These are phyloP conservation scores for Pimephales promelas DNA, from an alignment of 2,113 vertebrate genomes.

Conservation along the genomic window DNA sequence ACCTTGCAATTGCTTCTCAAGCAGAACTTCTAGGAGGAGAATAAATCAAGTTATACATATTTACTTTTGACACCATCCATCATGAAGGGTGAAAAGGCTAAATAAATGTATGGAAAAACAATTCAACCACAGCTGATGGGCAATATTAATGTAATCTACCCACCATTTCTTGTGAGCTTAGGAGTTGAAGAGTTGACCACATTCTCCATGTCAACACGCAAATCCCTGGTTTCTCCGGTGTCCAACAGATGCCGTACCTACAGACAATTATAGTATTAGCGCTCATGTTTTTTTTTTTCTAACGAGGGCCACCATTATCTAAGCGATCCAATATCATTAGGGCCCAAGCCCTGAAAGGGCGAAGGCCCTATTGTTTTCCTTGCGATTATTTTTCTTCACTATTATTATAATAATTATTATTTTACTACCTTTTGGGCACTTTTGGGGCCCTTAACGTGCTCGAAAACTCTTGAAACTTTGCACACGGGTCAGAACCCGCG, in stretches of 20 bases:
- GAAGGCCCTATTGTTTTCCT: too few relatives aligned
- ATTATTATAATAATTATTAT: too few relatives aligned
- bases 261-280: conserved; percentile 26
- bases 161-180: conserved; percentile 90
- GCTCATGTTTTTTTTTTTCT: not conserved
- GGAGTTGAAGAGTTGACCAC: conserved; percentile 87
- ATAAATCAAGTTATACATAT: conserved; percentile 64
- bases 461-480: too few relatives aligned
- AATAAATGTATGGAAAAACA: not conserved
- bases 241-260: conserved; percentile 92
- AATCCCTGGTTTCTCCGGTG: conserved; percentile 85
- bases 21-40: conserved; percentile 73
- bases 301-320: not conserved
- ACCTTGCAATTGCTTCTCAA: conserved; percentile 78
- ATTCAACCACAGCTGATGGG: not conserved
- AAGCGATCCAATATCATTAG: not conserved
- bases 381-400: too few relatives aligned
- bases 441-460: too few relatives aligned
- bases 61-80: not conserved
- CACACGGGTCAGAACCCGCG: too few relatives aligned
- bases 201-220: conserved; percentile 89
- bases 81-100: not conserved
- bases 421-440: too few relatives aligned
- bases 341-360: too few relatives aligned
- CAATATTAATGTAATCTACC: conserved; percentile 51